Evolutionary conservation across 1,140 invertebrate species (phyloP).

Genomic region (Carposina sasakii): DNA sequence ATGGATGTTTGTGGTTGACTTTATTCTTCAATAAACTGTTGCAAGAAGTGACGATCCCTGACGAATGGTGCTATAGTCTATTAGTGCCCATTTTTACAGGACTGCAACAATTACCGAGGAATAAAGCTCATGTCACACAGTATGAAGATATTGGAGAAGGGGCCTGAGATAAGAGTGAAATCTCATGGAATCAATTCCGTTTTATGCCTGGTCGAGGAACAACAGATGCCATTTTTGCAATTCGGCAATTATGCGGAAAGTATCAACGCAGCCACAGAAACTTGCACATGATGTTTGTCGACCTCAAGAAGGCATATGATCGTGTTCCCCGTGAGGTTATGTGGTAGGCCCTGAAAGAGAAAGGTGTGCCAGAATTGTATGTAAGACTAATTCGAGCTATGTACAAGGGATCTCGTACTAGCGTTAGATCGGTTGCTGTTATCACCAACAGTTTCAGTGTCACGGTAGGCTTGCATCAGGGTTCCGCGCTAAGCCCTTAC

Average conservation of each 20-base stretch:
- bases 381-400: not conserved
- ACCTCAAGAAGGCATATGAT: slow-evolving; percentile 2
- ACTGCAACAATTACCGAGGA: slow-evolving; percentile 19
- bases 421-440: too few species aligned
- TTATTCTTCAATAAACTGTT: slow-evolving; percentile 29
- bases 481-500: too few species aligned
- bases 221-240: slow-evolving; percentile 1
- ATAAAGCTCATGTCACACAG: slow-evolving; percentile 29
- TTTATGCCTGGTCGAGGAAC: not conserved
- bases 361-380: not conserved
- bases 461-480: too few species aligned
- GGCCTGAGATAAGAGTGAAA: slow-evolving; percentile 9
- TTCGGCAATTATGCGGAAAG: slow-evolving; percentile 1
- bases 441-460: too few species aligned
- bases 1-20: slow-evolving; percentile 22
- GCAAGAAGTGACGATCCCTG: slow-evolving; percentile 21
- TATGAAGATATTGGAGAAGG: slow-evolving; percentile 22
- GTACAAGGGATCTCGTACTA: too few species aligned
- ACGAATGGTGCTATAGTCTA: slow-evolving; percentile 20
- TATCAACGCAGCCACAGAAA: not conserved
- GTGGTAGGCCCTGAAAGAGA: slow-evolving; percentile 3
- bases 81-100: slow-evolving; percentile 21
- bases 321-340: not conserved
- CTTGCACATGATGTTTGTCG: slow-evolving; percentile 3
- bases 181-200: not conserved